A percentile compares a stretch with the other conserved stretches of the same genome.
Conservation (phyloP, 2,113 vertebrate genomes). For the Coreoperca whiteheadi region DNA sequence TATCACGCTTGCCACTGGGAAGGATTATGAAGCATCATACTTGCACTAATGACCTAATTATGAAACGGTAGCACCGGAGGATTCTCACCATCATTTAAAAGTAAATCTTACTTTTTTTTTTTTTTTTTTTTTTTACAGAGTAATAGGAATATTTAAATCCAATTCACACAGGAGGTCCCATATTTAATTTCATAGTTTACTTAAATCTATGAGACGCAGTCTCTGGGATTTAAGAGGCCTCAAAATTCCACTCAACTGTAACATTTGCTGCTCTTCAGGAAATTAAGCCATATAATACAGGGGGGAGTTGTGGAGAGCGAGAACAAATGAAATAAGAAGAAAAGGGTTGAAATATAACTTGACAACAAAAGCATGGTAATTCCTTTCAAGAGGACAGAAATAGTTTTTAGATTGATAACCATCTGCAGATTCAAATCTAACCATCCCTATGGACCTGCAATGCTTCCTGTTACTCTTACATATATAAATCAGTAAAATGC, state of each 20-base stretch:
- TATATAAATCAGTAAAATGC: constrained; percentile 34
- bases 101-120: constrained; percentile 72
- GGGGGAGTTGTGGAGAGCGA: constrained; percentile 32
- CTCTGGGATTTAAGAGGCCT: constrained; percentile 67
- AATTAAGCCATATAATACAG: constrained; percentile 67
- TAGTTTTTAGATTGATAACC: constrained; percentile 68
- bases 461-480: constrained; percentile 7
- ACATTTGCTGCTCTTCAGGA: constrained; percentile 72
- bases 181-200: constrained; percentile 81
- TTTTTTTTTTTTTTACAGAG: constrained; percentile 70
- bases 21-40: constrained; percentile 72
- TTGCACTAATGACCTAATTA: constrained; percentile 79
- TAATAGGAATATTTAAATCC: constrained; percentile 79
- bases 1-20: constrained; percentile 49
- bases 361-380: constrained; percentile 63
- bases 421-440: constrained; percentile 55
- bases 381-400: constrained; percentile 48
- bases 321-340: constrained; percentile 46
- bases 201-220: constrained; percentile 65
- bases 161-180: constrained; percentile 70
- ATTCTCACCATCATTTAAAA: constrained; percentile 78
- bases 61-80: constrained; percentile 58
- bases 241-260: constrained; percentile 73
- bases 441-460: constrained; percentile 14
- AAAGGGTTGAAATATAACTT: constrained; percentile 41